Evolutionary conservation across 2,797 vertebrate species (phyloP).

Genomic region (Fistularia commersonii): DNA sequence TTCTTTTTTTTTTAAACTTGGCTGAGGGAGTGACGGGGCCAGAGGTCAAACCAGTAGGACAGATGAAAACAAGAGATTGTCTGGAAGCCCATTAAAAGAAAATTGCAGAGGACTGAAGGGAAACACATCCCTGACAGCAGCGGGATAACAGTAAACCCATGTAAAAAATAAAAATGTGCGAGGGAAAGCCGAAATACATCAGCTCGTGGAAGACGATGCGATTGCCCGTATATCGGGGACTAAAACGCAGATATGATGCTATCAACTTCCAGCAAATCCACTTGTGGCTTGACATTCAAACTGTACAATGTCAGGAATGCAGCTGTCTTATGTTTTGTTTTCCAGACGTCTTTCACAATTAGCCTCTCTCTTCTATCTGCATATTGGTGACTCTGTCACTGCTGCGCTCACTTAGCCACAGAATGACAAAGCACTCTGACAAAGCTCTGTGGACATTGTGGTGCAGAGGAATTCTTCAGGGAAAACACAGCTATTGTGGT

Average conservation of each 20-base stretch:
- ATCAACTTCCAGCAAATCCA: constrained; percentile 14
- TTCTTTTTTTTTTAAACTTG: constrained; percentile 27
- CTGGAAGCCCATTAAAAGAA: constrained; percentile 64
- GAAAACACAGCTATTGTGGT: constrained; percentile 53
- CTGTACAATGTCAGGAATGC: constrained; percentile 20
- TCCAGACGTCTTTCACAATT: constrained; percentile 24
- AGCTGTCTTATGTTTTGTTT: constrained; percentile 37
- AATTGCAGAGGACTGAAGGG: constrained; percentile 46
- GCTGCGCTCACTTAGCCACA: constrained; percentile 32
- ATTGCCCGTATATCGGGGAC: constrained; percentile 4
- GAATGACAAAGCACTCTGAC: constrained; percentile 40
- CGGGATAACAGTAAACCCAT: too few relatives aligned
- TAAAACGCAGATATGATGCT: constrained; percentile 9
- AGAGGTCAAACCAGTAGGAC: constrained; percentile 67
- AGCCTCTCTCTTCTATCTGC: constrained; percentile 17
- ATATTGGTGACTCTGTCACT: constrained; percentile 47
- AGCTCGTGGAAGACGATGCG: constrained; percentile 12
- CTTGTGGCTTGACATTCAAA: constrained; percentile 16
- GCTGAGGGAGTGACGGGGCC: constrained; percentile 42
- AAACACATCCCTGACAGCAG: constrained; percentile 36
- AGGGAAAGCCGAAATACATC: too few relatives aligned
- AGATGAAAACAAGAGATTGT: constrained; percentile 68
- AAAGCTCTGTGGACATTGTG: constrained; percentile 49
- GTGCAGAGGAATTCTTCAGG: constrained; percentile 44
- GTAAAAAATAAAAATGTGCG: too few relatives aligned